A percentile compares a stretch with the other conserved stretches of the same genome.
Evolutionary conservation across 2,113 vertebrate genomes (phyloP).

Genomic region (Calyptomena viridis): DNA sequence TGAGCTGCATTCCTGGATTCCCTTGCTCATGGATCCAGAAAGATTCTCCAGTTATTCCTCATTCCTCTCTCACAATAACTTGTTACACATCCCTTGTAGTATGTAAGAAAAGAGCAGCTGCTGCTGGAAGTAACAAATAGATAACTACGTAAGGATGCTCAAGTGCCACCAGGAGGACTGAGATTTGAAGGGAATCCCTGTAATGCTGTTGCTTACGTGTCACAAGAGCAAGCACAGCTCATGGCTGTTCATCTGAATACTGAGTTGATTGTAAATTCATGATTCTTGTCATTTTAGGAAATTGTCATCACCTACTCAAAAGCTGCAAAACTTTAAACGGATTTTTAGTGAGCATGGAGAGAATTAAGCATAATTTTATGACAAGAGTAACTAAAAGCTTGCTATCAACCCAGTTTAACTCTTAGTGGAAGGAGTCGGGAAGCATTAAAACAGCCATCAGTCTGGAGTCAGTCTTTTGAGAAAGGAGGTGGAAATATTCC

Average conservation of each 20-base stretch:
- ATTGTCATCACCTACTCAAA: background rate
- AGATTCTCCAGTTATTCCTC: background rate
- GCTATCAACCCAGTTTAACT: background rate
- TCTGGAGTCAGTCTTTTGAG: background rate
- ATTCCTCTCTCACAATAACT: background rate
- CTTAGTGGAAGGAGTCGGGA: background rate
- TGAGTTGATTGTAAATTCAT: background rate
- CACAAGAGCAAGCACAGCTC: background rate
- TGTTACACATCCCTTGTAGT: background rate
- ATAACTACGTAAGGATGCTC: background rate
- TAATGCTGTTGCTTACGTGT: rapidly evolving
- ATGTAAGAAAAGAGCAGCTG: background rate
- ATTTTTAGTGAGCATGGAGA: background rate
- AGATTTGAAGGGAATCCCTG: background rate
- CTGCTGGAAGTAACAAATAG: background rate
- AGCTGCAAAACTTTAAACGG: background rate
- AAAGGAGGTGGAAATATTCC: background rate
- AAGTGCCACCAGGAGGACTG: background rate
- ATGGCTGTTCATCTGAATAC: background rate
- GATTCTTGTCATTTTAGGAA: background rate
- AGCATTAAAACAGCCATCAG: background rate
- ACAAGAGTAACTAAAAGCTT: background rate
- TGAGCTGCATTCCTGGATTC: background rate
- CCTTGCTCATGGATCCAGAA: background rate
- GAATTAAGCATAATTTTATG: background rate